Evolutionary conservation across 2,888 invertebrate genomes (phyloP).

Genomic region (Bellardia pandia): DNA sequence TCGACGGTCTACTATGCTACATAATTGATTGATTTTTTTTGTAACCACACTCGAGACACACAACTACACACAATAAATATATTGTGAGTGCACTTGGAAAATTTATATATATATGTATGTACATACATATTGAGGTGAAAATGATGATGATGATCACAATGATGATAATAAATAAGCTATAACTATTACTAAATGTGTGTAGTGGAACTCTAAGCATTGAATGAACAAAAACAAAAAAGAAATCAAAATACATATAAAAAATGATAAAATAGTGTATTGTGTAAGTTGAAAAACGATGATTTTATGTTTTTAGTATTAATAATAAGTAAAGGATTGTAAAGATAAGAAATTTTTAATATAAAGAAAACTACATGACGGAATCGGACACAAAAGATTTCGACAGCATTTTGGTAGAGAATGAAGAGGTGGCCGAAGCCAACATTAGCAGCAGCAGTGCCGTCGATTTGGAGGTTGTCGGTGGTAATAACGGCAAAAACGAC

Average conservation of each 20-base stretch:
- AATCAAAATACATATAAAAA: constrained; percentile 5
- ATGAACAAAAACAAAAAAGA: not conserved
- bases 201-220: constrained; percentile 34
- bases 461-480: constrained; percentile 39
- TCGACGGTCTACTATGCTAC: constrained; percentile 51
- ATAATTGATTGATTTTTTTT: constrained; percentile 71
- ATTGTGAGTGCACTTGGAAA: constrained; percentile 59
- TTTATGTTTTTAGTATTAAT: constrained; percentile 17
- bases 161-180: constrained; percentile 48
- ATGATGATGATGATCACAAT: constrained; percentile 35
- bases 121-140: constrained; percentile 63
- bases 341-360: constrained; percentile 48
- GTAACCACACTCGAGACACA: constrained; percentile 56
- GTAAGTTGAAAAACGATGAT: constrained; percentile 45
- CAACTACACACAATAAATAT: constrained; percentile 41
- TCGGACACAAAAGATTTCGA: constrained; percentile 35
- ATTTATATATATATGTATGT: constrained; percentile 33
- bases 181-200: constrained; percentile 51
- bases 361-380: constrained; percentile 62
- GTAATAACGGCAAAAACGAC: constrained; percentile 72
- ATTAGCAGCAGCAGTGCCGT: not conserved
- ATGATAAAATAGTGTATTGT: constrained; percentile 61
- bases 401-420: constrained; percentile 28
- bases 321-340: constrained; percentile 38
- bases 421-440: constrained; percentile 17